These are phyloP conservation scores for Serripes groenlandicus DNA, from an alignment of 2,888 invertebrate species.

Conservation along the genomic window DNA sequence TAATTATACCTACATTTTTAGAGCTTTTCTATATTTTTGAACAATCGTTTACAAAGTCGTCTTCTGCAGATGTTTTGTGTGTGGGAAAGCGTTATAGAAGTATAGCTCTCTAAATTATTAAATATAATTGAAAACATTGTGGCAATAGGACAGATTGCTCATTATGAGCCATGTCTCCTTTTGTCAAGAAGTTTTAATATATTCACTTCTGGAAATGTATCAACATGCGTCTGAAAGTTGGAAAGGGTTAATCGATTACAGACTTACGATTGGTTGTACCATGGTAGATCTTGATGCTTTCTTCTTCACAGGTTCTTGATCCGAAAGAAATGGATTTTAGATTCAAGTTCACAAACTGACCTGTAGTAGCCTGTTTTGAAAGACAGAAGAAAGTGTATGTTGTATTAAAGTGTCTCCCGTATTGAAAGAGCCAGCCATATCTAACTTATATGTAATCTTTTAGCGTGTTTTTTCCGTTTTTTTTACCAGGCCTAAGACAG, in stretches of 20 bases:
- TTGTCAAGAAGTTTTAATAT: background rate
- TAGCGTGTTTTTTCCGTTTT: too few species aligned
- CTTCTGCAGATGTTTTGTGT: too few species aligned
- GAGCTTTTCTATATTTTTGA: too few species aligned
- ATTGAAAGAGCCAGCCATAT: too few species aligned
- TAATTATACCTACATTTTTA: too few species aligned
- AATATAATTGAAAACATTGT: background rate
- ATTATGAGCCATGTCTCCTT: background rate
- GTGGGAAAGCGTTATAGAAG: too few species aligned
- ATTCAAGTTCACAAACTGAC: conserved; percentile 32
- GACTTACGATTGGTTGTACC: conserved; percentile 47
- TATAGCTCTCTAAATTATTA: too few species aligned
- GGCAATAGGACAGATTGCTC: background rate
- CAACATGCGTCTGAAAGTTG: background rate
- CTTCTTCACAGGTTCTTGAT: conserved; percentile 40
- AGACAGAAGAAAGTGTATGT: background rate
- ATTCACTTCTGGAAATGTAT: background rate
- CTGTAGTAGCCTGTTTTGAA: conserved; percentile 43
- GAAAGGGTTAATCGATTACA: background rate
- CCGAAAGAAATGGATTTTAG: conserved; percentile 49
- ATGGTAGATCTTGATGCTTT: conserved; percentile 45
- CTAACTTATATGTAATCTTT: background rate
- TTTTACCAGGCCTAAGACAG: too few species aligned
- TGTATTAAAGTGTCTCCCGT: background rate
- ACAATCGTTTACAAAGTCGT: too few species aligned